Evolutionary conservation across 2,888 invertebrate genomes (phyloP).

Genomic region (Mesoligia furuncula): DNA sequence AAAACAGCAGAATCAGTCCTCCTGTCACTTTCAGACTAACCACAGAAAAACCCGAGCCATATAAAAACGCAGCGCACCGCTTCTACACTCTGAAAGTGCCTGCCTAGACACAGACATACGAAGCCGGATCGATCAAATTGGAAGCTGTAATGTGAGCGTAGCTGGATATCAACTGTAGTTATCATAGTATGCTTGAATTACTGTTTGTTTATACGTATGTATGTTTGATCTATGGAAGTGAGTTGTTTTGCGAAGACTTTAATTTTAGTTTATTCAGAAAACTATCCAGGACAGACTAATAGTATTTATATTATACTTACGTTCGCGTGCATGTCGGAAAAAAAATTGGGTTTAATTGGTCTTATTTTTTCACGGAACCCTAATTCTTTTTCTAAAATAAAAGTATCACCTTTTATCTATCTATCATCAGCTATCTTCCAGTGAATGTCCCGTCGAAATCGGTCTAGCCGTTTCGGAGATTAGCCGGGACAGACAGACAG

Average conservation of each 20-base stretch:
- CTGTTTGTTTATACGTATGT: slow-evolving; percentile 2
- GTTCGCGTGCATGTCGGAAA: too few relatives aligned
- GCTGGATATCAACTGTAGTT: slow-evolving; percentile 39
- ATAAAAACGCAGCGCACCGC: slow-evolving; percentile 32
- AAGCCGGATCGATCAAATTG: slow-evolving; percentile 66
- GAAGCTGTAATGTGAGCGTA: slow-evolving; percentile 50
- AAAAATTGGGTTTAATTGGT: too few relatives aligned
- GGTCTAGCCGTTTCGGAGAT: too few relatives aligned
- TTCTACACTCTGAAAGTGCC: slow-evolving; percentile 24
- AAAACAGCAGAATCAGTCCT: background rate
- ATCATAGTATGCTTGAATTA: background rate
- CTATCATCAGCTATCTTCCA: too few relatives aligned
- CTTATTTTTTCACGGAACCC: too few relatives aligned
- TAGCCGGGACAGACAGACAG: too few relatives aligned
- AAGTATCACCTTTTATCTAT: too few relatives aligned
- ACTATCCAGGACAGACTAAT: too few relatives aligned
- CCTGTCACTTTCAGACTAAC: background rate
- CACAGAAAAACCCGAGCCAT: background rate
- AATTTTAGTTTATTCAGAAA: background rate
- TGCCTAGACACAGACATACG: slow-evolving; percentile 54
- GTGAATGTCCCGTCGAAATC: too few relatives aligned
- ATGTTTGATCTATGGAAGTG: background rate
- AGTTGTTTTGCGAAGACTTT: background rate
- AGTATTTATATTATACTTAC: too few relatives aligned
- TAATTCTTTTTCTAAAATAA: too few relatives aligned